Base-by-base conservation (phyloP, 2,113 vertebrate genomes). In the Equus quagga region DNA sequence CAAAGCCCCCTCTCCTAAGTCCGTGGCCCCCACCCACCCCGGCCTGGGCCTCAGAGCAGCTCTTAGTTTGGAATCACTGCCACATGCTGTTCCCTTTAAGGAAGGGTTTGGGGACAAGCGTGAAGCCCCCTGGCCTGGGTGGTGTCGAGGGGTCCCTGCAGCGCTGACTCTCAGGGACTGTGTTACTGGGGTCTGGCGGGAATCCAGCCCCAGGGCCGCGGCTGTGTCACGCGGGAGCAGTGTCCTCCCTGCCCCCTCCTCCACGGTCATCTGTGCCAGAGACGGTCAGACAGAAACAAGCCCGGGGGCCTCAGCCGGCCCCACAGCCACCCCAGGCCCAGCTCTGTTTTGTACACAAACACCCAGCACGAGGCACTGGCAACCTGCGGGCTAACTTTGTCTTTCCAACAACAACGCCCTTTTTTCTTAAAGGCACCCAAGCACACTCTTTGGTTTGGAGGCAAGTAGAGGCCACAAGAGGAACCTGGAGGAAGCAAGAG, bases 281-380 rank as follows among this genome's bases (percentile, higher is more conserved):
- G 28, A 64, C 26, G 2, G 26, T 62, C 17, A 10, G 41, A 64
- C n/a, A 3, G 3, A 33, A 65, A 64, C 51, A 23, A 51, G 58
- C 89, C 51, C 0, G 0, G 56, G n/a, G 31, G 49, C 31, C 26
- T 13, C 24, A 0, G 9, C 5, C 78, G 6, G 51, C 31, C 62
- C 9, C 58, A 62, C 75, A 75, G 78, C 33, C 13, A 33, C 12
- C 62, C 79, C 8, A 26, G 33, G 51, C 54, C 49, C 3, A 0
- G 65, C 58, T 84, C 86, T 98, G 94, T 97, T 98, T 96, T 96
- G 94, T 78, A 95, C 11, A 94, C 91, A 97, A 86, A 96, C 85
- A 85, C 9, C 10, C 5, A 2, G 33, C 64, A 12, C 8, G 18
- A 21, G 70, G 60, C 81, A 54, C 2, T 62, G 91, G 75, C 56